A percentile compares a stretch with the other conserved stretches of the same genome.
Evolutionary conservation across 37 sponge, comb jelly and placozoan species (phyloP).

Genomic region (Axinella damicornis): DNA sequence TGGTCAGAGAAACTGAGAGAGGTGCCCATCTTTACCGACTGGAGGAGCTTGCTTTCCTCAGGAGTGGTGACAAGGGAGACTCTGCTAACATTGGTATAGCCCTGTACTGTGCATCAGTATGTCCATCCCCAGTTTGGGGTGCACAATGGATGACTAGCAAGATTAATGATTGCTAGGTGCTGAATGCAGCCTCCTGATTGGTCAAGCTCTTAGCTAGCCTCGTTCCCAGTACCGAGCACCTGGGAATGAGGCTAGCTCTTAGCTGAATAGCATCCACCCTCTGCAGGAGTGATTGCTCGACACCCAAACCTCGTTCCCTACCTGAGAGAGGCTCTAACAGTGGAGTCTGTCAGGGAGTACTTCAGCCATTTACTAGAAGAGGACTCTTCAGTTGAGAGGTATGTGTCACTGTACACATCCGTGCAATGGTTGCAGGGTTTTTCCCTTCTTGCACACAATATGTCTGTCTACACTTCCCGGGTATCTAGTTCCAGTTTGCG

Average conservation of each 20-base stretch:
- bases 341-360: constrained; percentile 63
- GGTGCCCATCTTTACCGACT: constrained; percentile 35
- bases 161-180: not conserved
- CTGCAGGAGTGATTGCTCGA: constrained; percentile 74
- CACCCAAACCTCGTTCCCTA: constrained; percentile 62
- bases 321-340: constrained; percentile 63
- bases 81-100: constrained; percentile 91
- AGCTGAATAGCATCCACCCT: not conserved
- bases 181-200: no score
- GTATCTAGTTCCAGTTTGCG: no score
- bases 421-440: no score
- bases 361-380: constrained; percentile 82
- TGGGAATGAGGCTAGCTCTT: no score
- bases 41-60: constrained; percentile 86
- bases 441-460: no score
- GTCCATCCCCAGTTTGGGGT: no score
- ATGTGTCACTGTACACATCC: no score
- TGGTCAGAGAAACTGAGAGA: not conserved
- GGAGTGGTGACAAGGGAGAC: constrained; percentile 98
- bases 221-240: no score
- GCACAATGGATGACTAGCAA: no score
- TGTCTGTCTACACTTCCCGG: no score
- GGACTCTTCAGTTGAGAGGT: constrained; percentile 55
- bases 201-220: no score
- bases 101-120: not conserved